Conservation (phyloP, 2,888 invertebrate genomes). For the Venusia cambrica region DNA sequence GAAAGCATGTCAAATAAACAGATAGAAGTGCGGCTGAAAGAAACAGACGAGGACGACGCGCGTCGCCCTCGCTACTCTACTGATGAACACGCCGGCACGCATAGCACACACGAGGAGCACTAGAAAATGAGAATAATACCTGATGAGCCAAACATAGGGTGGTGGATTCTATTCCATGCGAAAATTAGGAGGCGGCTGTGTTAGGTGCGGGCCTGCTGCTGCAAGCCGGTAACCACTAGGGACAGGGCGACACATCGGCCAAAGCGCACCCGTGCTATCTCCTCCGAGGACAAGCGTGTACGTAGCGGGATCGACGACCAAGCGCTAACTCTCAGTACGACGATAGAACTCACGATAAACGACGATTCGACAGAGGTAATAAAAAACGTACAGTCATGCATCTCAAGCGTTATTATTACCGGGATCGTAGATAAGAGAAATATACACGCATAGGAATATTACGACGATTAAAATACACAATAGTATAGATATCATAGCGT, state of each 20-base stretch:
- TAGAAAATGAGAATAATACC: slow-evolving; percentile 78
- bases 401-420: slow-evolving; percentile 94
- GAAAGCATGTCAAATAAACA: slow-evolving; percentile 79
- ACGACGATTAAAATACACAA: slow-evolving; percentile 76
- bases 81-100: slow-evolving; percentile 71
- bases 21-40: slow-evolving; percentile 69
- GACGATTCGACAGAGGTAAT: slow-evolving; percentile 78
- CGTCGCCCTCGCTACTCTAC: slow-evolving; percentile 61
- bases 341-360: slow-evolving; percentile 68
- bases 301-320: slow-evolving; percentile 79
- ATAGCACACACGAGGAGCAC: slow-evolving; percentile 74
- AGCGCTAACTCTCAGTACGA: slow-evolving; percentile 77
- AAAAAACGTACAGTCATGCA: slow-evolving; percentile 93
- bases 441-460: slow-evolving; percentile 79
- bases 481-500: slow-evolving; percentile 72
- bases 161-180: slow-evolving; percentile 80
- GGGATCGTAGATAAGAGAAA: slow-evolving; percentile 84
- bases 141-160: slow-evolving; percentile 80
- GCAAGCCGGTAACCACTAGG: slow-evolving; percentile 73
- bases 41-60: slow-evolving; percentile 58
- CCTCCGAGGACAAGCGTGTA: slow-evolving; percentile 77
- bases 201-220: slow-evolving; percentile 76
- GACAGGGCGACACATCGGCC: slow-evolving; percentile 74
- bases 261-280: slow-evolving; percentile 77
- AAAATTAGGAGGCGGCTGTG: slow-evolving; percentile 79